A percentile compares a stretch with the other conserved stretches of the same genome.
phyloP scores from a whole-genome alignment of 2,113 vertebrate species.

The Psilopogon haemacephalus region DNA sequence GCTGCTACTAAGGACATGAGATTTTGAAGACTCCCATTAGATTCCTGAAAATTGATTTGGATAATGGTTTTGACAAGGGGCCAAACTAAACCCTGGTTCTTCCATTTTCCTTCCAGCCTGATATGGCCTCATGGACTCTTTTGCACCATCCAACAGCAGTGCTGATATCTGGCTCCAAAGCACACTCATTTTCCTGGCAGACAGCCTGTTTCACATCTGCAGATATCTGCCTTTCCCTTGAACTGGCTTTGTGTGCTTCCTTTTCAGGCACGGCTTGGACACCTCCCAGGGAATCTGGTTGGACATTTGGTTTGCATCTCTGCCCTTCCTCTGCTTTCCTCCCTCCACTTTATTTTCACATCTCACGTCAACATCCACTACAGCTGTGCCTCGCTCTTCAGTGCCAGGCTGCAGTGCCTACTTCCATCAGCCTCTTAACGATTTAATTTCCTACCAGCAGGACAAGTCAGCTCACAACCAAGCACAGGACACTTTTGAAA shows the following conservation, averaged over 20 bases:
- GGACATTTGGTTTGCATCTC: background rate
- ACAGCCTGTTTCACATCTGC: slow-evolving; percentile 17
- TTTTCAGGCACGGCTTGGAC: background rate
- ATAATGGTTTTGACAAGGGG: background rate
- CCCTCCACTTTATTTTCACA: background rate
- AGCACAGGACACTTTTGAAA: background rate
- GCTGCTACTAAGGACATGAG: background rate
- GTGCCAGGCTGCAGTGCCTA: background rate
- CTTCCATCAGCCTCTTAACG: background rate
- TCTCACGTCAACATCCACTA: background rate
- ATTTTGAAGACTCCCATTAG: background rate
- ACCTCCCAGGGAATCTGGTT: background rate
- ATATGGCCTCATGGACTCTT: background rate
- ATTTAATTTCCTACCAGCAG: slow-evolving; percentile 25
- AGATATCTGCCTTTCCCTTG: slow-evolving; percentile 2
- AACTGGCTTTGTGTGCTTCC: background rate
- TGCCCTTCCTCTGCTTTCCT: background rate
- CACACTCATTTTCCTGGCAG: slow-evolving; percentile 1
- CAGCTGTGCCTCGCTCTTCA: background rate
- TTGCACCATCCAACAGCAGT: background rate
- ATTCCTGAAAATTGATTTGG: background rate
- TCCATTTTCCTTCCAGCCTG: background rate
- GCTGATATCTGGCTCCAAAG: background rate
- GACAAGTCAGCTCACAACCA: background rate
- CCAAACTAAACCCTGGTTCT: background rate